These are phyloP conservation scores for Cyanoramphus novaezelandiae DNA, from an alignment of 2,113 vertebrate genomes.

Conservation along the genomic window DNA sequence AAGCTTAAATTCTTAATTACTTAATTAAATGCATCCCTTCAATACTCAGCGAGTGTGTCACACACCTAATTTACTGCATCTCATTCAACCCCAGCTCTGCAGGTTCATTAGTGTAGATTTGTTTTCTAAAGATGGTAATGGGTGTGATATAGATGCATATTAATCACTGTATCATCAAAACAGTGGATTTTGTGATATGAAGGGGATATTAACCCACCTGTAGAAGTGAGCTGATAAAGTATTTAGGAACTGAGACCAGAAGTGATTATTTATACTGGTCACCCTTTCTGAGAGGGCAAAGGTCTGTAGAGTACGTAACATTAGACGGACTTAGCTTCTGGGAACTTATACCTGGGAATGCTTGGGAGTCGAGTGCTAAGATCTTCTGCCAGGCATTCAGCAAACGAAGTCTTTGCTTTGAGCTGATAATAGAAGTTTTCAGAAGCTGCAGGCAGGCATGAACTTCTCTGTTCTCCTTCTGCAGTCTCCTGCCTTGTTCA, in stretches of 20 bases:
- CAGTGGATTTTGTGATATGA: neutral
- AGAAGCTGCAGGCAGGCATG: neutral
- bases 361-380: neutral
- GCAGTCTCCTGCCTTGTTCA: neutral
- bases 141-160: neutral
- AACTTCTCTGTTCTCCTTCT: neutral
- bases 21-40: neutral
- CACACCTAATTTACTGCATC: neutral
- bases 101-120: neutral
- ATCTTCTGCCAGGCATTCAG: neutral
- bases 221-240: neutral
- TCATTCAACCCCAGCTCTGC: neutral
- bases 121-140: neutral
- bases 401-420: neutral
- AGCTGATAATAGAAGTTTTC: neutral
- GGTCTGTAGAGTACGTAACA: accelerated
- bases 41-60: neutral
- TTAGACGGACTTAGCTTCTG: neutral
- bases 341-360: neutral
- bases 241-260: neutral
- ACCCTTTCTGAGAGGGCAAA: neutral
- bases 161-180: neutral
- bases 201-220: neutral
- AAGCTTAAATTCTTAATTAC: neutral
- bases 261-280: neutral